These are phyloP conservation scores for Macrobrachium nipponense DNA, from an alignment of 1,140 invertebrate genomes.

Conservation along the genomic window DNA sequence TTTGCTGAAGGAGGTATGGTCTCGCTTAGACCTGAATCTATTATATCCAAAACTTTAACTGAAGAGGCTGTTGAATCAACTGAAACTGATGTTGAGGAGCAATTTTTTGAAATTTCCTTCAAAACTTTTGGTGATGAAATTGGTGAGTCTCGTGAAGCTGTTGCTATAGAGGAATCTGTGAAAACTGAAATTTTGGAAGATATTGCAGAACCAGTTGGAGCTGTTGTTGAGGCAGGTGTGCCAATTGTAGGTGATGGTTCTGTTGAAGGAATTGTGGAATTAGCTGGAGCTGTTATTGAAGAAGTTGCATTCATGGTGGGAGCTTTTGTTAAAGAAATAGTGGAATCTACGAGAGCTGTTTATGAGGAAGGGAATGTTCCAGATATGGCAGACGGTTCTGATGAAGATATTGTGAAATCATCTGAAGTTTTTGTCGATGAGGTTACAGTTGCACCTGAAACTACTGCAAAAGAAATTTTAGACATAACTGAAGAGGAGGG, in stretches of 20 bases:
- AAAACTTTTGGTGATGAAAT: too few relatives aligned
- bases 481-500: too few relatives aligned
- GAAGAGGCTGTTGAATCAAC: background rate
- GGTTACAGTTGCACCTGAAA: background rate
- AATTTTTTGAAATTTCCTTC: too few relatives aligned
- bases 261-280: background rate
- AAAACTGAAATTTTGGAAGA: too few relatives aligned
- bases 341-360: background rate
- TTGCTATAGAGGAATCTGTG: too few relatives aligned
- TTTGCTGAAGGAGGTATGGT: too few relatives aligned
- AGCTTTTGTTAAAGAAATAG: constrained; percentile 10
- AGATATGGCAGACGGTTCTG: background rate
- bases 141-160: too few relatives aligned
- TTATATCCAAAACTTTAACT: too few relatives aligned
- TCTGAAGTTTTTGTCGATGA: background rate
- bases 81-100: background rate
- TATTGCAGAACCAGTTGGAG: background rate
- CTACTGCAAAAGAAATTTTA: background rate
- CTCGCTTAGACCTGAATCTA: too few relatives aligned
- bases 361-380: background rate
- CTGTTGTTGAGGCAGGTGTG: background rate
- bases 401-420: background rate
- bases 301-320: background rate
- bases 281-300: constrained; percentile 1
- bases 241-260: background rate